Base-by-base conservation (phyloP, 1,140 invertebrate genomes). In the Danaus plexippus region DNA sequence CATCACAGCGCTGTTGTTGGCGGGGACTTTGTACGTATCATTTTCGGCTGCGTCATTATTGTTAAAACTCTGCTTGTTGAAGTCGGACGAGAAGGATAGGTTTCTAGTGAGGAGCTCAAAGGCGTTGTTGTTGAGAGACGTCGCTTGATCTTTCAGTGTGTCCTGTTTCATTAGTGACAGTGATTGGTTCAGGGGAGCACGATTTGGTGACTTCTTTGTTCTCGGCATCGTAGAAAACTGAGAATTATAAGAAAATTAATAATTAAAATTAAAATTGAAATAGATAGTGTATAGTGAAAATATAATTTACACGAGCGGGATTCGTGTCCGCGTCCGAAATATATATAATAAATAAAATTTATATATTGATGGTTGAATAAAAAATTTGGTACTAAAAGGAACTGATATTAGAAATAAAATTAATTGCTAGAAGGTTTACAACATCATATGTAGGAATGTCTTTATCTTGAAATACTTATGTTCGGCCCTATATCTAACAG, bases 221-320 rank as follows among this genome's bases (percentile, higher is more conserved):
- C 88, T 84, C 44, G 90, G 90, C 87, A 91, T 90, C 12, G 90
- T 91, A 43, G 89, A 90, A 67, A 90, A 90, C 89, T 89, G 80
- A 49, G 73, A 78, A 57, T 32, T 4, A 4, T 8, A 48, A 54
- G 40, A 44, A 52, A 8, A 13, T 41, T 15, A n/a, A n/a, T n/a
- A n/a, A 15, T 6, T 32, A 4, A 32, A 8, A 32, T 32, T 32
- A 32, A 32, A 32, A 7, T 0, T 32, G 4, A 32, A 32, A 32
- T 32, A 32, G 4, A 6, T 8, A 32, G 7, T 32, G 22, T 2
- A 1, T 32, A 32, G 5, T 32, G 7, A 8, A 6, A 32, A 32
- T 32, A 15, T 32, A 3, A 32, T 32, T 8, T 32, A 32, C 4
- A 32, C 22, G 22, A 32, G 5, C 22, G 7, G 22, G 22, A 32